Evolutionary conservation across 2,797 vertebrate species (phyloP).

Genomic region (Percopsis omiscomaycus): DNA sequence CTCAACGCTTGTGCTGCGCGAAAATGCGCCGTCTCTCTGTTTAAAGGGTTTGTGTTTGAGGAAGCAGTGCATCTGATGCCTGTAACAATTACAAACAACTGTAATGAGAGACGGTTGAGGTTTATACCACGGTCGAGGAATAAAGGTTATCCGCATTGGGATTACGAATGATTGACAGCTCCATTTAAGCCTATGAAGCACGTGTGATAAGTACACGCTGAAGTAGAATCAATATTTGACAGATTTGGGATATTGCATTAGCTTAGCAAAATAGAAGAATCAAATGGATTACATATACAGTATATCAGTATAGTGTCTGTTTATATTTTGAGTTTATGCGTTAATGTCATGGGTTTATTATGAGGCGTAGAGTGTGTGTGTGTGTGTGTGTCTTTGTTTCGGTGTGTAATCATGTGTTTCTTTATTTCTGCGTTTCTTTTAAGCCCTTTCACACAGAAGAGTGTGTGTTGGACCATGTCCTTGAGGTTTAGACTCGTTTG

Average conservation of each 20-base stretch:
- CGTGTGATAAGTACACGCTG: too few relatives aligned
- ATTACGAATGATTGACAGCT: too few relatives aligned
- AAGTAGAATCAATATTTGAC: background rate
- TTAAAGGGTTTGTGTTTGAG: too few relatives aligned
- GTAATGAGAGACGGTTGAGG: too few relatives aligned
- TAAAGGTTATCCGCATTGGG: too few relatives aligned
- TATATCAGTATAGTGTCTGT: background rate
- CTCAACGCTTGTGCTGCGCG: too few relatives aligned
- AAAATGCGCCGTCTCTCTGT: too few relatives aligned
- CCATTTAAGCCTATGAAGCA: too few relatives aligned
- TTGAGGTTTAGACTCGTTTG: constrained; percentile 76
- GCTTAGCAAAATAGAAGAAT: background rate
- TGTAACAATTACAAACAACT: too few relatives aligned
- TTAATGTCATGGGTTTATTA: background rate
- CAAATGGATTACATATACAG: background rate
- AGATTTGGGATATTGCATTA: background rate
- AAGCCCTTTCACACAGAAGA: constrained; percentile 27
- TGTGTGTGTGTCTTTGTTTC: constrained; percentile 69
- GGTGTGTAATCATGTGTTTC: constrained; percentile 74
- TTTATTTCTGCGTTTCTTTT: constrained; percentile 21
- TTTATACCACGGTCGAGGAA: too few relatives aligned
- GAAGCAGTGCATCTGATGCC: too few relatives aligned
- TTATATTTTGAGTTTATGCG: background rate
- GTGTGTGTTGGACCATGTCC: constrained; percentile 79
- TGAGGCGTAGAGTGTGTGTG: background rate